Conservation (phyloP, 2,888 invertebrate genomes). For the Leucophenga montana region DNA sequence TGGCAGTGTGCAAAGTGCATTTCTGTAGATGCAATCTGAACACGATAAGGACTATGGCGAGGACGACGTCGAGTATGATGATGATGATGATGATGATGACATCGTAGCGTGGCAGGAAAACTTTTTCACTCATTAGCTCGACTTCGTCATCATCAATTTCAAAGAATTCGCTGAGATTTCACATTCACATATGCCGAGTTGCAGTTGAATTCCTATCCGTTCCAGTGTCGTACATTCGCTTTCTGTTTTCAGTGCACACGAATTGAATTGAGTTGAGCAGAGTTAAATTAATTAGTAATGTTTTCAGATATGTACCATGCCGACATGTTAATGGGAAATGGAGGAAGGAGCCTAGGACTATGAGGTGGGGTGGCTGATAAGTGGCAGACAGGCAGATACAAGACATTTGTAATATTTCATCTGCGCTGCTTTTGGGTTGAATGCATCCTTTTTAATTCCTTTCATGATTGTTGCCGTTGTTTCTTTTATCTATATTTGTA, state of each 20-base stretch:
- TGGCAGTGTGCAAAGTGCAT: not conserved
- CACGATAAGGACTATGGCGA: no score
- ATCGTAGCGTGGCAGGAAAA: not conserved
- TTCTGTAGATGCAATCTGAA: no score
- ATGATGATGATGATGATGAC: not conserved
- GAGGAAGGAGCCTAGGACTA: not conserved
- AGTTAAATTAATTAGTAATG: conserved; percentile 59
- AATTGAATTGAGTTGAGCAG: not conserved
- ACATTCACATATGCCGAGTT: conserved; percentile 4
- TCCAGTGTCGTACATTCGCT: not conserved
- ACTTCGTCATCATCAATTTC: not conserved
- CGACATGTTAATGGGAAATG: not conserved
- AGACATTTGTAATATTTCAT: conserved; percentile 54
- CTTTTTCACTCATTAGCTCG: not conserved
- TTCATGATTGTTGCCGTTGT: not conserved
- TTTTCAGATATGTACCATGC: conserved; percentile 35
- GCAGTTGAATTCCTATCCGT: not conserved
- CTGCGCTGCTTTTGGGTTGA: not conserved
- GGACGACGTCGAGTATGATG: not conserved
- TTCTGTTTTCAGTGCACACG: not conserved
- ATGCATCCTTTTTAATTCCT: not conserved
- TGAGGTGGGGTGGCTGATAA: conserved; percentile 47
- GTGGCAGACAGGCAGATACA: conserved; percentile 61
- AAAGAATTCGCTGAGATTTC: conserved; percentile 9
- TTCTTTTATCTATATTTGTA: not conserved